Base-by-base conservation (phyloP, 1,140 invertebrate species). In the Lepidurus apus region DNA sequence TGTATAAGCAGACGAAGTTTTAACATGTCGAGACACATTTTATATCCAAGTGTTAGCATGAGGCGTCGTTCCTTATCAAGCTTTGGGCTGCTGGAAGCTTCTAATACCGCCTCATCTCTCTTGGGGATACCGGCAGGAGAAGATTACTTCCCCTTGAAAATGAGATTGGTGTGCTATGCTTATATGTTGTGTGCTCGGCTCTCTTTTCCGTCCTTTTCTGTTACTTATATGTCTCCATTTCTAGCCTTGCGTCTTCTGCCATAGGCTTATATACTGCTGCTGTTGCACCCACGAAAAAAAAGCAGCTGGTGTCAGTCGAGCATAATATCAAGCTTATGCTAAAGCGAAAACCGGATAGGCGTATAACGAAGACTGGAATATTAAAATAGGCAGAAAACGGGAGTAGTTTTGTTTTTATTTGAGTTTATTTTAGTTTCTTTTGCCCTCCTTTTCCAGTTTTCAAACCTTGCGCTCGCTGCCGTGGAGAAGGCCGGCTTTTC, bases 101-200 rank as follows among this genome's bases (percentile, higher is more conserved):
- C 53, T 65, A 65, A 65, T 65, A 65, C 53, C 53, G 53, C 53
- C 53, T 65, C 53, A 65, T 65, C 53, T 17, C 53, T 65, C 53
- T 9, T 13, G 53, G 53, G 53, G 13, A 65, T 65, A 65, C 53
- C 53, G 53, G 53, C 53, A 65, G 9, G 53, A 65, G 53, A 65
- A 65, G 53, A 65, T 65, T 65, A 65, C 53, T 65, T 65, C 53
- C 53, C 53, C 53, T 65, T 65, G 53, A 65, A 65, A 65, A 65
- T 65, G 53, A 65, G 53, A 65, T 65, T 65, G 53, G 53, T 65
- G 53, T 17, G 53, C 53, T 65, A 65, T 65, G 53, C 53, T 65
- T 65, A 65, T 65, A 65, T 65, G 53, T 21, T 65, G 53, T 65
- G 53, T n/a, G 53, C 53, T 65, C 53, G 21, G 53, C 17, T 21